Evolutionary conservation across 2,888 invertebrate species (phyloP).

Genomic region (Rotaria magnacalcarata): DNA sequence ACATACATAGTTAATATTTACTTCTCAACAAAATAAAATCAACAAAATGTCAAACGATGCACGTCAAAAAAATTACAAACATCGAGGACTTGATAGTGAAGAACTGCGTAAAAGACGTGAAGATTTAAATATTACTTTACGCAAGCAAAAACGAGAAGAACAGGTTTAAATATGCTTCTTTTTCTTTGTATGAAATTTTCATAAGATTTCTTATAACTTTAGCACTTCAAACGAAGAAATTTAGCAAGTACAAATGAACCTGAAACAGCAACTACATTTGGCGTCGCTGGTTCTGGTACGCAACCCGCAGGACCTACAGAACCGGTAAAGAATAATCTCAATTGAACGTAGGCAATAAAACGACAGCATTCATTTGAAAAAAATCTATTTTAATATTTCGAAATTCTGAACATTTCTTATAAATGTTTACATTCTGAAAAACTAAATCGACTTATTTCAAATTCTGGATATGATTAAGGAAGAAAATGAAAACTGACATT

Average conservation of each 20-base stretch:
- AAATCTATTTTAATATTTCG: no score
- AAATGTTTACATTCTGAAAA: no score
- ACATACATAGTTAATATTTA: neutral
- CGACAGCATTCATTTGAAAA: no score
- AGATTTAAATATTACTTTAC: conserved; percentile 88
- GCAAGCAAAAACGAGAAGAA: conserved; percentile 90
- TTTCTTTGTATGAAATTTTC: conserved; percentile 50
- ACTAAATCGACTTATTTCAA: no score
- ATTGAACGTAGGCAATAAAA: no score
- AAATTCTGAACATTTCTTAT: no score
- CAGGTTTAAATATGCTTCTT: conserved; percentile 79
- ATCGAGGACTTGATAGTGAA: conserved; percentile 55
- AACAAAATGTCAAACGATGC: neutral
- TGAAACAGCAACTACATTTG: neutral
- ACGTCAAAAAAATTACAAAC: conserved; percentile 35
- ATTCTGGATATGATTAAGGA: no score
- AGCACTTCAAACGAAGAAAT: conserved; percentile 33
- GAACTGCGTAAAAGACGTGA: conserved; percentile 84
- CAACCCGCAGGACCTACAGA: neutral
- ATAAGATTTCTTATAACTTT: neutral
- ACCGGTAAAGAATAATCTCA: neutral
- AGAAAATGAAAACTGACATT: no score
- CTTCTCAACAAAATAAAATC: neutral
- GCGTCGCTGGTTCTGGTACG: neutral
- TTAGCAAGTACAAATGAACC: conserved; percentile 49